Evolutionary conservation across 53 echinoderm and acorn worm genomes (phyloP), one percentile per base, ranked within the genome.

Genomic region (Stichopus horrens): DNA sequence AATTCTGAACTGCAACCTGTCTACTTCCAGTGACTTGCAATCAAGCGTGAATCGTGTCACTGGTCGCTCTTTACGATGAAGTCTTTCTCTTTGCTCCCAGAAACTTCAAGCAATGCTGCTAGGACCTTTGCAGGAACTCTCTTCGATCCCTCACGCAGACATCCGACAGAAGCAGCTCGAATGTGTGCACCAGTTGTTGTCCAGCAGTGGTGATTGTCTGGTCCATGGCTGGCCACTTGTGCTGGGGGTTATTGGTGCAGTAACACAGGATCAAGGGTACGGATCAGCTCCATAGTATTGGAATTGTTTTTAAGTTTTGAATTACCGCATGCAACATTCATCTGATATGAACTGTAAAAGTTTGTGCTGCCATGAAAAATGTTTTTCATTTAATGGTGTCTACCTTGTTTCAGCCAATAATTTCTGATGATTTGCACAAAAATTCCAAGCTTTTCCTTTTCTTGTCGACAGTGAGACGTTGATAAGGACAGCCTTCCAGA

Each of bases 171-270:
- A 92, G 55, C 97, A 97, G 88, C 88, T 97, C 8, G 95, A 95
- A 56, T 93, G 95, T 92, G 95, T 97, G 9, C 97, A 95, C 52
- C 95, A 97, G 79, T 88, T 97, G 7, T 90, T 97, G 58, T 95
- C 95, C 11, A 95, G 93, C 57, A 95, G 88, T 65, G 95, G 95
- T 16, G 97, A 97, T 82, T 91, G 91, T 14, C 78, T 96, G 81
- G 98, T 91, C 16, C 98, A 97, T 79, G 98, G 98, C 56, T 97
- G 98, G 98, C 98, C 98, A n/a, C 91, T 97, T 71, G 92, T 97
- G 37, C 83, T 97, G n/a, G 95, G 95, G 23, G 98, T 97, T 10
- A 94, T 97, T 58, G 98, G 98, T 5, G 95, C 95, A 23, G 98
- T 97, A 1, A 93, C 98, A 13, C 91, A 94, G 51, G 98, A 97